Evolutionary conservation across 2,113 vertebrate genomes (phyloP).

Genomic region (Labrus mixtus): DNA sequence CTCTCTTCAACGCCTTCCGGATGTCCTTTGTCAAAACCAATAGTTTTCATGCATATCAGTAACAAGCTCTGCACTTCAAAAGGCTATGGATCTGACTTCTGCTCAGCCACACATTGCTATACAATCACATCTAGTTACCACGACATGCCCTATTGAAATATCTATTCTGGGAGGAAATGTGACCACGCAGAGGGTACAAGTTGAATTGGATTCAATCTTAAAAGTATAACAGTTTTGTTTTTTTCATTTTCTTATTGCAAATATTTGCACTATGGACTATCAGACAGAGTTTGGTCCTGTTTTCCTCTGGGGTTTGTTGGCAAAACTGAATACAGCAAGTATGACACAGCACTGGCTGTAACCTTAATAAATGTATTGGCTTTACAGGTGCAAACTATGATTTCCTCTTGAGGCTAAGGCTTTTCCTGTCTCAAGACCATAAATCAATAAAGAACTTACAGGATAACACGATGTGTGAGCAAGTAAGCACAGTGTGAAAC

Average conservation of each 20-base stretch:
- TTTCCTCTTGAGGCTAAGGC: slow-evolving; percentile 33
- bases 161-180: slow-evolving; percentile 34
- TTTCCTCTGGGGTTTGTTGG: slow-evolving; percentile 34
- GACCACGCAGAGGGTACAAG: slow-evolving; percentile 45
- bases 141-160: slow-evolving; percentile 49
- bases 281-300: slow-evolving; percentile 23
- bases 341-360: slow-evolving; percentile 32
- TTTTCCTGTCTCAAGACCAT: slow-evolving; percentile 41
- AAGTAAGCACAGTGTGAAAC: slow-evolving; percentile 18
- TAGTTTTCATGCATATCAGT: slow-evolving; percentile 43
- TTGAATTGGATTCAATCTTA: slow-evolving; percentile 53
- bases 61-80: slow-evolving; percentile 60
- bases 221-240: slow-evolving; percentile 10
- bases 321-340: slow-evolving; percentile 33
- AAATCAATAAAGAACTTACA: slow-evolving; percentile 61
- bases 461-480: slow-evolving; percentile 40
- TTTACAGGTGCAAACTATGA: slow-evolving; percentile 46
- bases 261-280: slow-evolving; percentile 34
- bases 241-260: slow-evolving; percentile 26
- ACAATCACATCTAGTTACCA: slow-evolving; percentile 60
- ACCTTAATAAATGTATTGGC: slow-evolving; percentile 52
- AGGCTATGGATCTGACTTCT: slow-evolving; percentile 49
- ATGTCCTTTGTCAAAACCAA: slow-evolving; percentile 65
- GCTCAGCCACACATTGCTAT: slow-evolving; percentile 55
- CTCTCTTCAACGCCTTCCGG: slow-evolving; percentile 34